A percentile compares a stretch with the other conserved stretches of the same genome.
Conservation (phyloP, 2,888 invertebrate species). For the Tiphia femorata region DNA sequence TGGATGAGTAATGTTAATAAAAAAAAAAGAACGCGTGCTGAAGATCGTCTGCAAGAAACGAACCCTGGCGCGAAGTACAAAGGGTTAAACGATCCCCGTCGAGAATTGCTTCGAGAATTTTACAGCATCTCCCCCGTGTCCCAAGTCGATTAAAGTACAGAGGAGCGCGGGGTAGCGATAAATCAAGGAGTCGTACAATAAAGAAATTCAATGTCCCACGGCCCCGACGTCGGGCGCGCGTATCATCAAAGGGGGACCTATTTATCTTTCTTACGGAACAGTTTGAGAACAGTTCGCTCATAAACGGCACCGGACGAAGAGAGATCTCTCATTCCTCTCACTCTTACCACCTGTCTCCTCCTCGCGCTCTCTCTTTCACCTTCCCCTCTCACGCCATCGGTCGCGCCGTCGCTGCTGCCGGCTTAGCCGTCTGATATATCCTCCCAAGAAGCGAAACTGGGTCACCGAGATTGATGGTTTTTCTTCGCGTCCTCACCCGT, state of each 20-base stretch:
- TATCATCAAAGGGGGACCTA: slow-evolving; percentile 47
- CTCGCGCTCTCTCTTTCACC: not conserved
- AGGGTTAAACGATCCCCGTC: too few species aligned
- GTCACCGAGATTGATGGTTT: slow-evolving; percentile 45
- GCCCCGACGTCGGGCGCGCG: slow-evolving; percentile 23
- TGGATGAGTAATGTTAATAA: too few species aligned
- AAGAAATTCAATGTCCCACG: slow-evolving; percentile 44
- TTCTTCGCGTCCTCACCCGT: slow-evolving; percentile 36
- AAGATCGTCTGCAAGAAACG: too few species aligned
- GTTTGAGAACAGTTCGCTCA: slow-evolving; percentile 49
- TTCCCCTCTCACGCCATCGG: not conserved
- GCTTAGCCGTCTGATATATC: not conserved
- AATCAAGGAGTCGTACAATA: slow-evolving; percentile 39
- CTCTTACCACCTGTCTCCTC: not conserved
- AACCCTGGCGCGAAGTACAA: too few species aligned
- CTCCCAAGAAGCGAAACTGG: slow-evolving; percentile 27
- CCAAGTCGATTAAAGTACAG: slow-evolving; percentile 5
- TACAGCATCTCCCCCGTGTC: too few species aligned
- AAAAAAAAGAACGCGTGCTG: too few species aligned
- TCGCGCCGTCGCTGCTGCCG: not conserved
- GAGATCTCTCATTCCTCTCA: slow-evolving; percentile 18
- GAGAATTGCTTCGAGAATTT: too few species aligned
- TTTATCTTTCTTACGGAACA: slow-evolving; percentile 52
- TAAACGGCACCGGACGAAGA: slow-evolving; percentile 41
- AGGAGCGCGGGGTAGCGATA: slow-evolving; percentile 27